Conservation (phyloP, 2,797 vertebrate species). For the Lindbergichthys nudifrons region DNA sequence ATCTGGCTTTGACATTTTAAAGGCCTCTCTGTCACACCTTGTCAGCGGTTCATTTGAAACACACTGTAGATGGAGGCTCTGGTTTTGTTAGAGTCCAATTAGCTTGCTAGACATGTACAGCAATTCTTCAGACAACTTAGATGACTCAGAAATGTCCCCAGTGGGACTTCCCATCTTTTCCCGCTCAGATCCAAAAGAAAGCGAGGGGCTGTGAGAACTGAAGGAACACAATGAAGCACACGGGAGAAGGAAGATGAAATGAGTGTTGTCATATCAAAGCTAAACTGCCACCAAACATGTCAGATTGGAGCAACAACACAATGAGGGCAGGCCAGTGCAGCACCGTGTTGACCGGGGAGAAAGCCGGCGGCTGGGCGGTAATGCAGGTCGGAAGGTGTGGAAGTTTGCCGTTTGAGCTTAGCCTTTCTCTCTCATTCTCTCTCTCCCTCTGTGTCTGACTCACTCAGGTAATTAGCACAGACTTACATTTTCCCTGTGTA, state of each 20-base stretch:
- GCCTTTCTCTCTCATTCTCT: constrained; percentile 19
- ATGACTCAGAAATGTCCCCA: constrained; percentile 64
- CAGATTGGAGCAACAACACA: constrained; percentile 51
- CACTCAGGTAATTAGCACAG: constrained; percentile 74
- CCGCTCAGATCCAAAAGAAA: constrained; percentile 59
- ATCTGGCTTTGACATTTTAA: constrained; percentile 75
- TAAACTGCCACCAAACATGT: constrained; percentile 60
- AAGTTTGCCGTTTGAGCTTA: constrained; percentile 59
- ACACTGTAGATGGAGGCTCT: constrained; percentile 46
- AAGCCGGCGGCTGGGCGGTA: constrained; percentile 19
- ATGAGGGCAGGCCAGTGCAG: constrained; percentile 29
- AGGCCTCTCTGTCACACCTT: constrained; percentile 63
- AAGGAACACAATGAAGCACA: constrained; percentile 28
- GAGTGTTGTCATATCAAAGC: constrained; percentile 64
- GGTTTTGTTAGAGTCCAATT: constrained; percentile 72
- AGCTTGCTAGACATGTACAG: constrained; percentile 67
- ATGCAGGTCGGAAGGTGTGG: constrained; percentile 65
- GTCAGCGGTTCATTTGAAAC: constrained; percentile 65
- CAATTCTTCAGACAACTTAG: constrained; percentile 69
- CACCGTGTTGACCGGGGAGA: constrained; percentile 28
- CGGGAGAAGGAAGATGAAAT: constrained; percentile 49
- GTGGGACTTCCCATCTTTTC: constrained; percentile 54
- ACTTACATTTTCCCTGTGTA: constrained; percentile 69
- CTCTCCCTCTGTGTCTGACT: constrained; percentile 36
- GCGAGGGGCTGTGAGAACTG: constrained; percentile 36